phyloP scores from a whole-genome alignment of 2,113 vertebrate genomes.

The Myodes glareolus region DNA sequence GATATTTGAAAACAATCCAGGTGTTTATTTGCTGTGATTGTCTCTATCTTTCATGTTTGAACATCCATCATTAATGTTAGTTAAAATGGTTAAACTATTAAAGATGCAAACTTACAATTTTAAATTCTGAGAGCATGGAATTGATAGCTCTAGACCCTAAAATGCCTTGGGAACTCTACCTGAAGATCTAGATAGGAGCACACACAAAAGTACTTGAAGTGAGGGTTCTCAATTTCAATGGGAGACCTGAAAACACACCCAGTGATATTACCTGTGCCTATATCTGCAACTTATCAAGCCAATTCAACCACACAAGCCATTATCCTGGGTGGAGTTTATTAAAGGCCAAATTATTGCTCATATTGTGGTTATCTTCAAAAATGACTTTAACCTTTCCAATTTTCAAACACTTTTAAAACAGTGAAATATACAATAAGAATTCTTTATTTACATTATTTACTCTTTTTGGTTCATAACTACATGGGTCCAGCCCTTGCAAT shows the following conservation, averaged over 20 bases:
- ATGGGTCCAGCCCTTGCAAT: neutral
- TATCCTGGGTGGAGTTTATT: neutral
- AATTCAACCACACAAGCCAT: neutral
- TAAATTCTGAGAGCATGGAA: neutral
- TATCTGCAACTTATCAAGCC: neutral
- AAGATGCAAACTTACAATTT: neutral
- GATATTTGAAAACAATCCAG: constrained; percentile 23
- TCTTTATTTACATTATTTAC: neutral
- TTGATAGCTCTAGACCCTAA: neutral
- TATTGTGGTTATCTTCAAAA: neutral
- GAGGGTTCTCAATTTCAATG: neutral
- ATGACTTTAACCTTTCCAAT: neutral
- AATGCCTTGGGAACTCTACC: neutral
- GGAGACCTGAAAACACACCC: neutral
- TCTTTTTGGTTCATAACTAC: neutral
- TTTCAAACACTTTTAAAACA: constrained; percentile 17
- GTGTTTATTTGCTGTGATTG: neutral
- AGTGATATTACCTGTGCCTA: neutral
- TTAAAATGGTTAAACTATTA: neutral
- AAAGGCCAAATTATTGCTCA: neutral
- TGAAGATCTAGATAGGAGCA: neutral
- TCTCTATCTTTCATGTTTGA: neutral
- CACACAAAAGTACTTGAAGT: neutral
- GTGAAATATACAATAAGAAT: neutral
- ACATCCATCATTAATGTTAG: neutral